Evolutionary conservation across 1,140 invertebrate species (phyloP).

Genomic region (Cyclina sinensis): DNA sequence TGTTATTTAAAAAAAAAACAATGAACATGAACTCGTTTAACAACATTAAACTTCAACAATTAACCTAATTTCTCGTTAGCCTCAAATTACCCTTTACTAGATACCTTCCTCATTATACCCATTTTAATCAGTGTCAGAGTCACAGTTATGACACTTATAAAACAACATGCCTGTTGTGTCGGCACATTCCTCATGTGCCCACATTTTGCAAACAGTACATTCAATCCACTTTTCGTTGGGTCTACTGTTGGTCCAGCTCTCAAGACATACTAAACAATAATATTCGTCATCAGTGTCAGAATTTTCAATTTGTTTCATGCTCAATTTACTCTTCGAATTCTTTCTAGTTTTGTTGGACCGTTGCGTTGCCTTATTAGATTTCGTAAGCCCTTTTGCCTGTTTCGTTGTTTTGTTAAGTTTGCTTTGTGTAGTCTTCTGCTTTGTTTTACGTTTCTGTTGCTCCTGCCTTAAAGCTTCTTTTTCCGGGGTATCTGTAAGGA

Average conservation of each 20-base stretch:
- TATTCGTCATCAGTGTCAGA: slow-evolving; percentile 9
- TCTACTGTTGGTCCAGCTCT: slow-evolving; percentile 8
- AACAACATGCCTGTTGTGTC: background rate
- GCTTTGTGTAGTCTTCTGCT: background rate
- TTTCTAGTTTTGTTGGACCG: background rate
- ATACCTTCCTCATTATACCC: background rate
- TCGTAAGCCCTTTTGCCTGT: background rate
- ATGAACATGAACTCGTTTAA: background rate
- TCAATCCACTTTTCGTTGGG: background rate
- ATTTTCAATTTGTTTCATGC: background rate
- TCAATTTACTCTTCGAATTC: background rate
- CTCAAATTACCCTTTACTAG: background rate
- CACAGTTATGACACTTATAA: slow-evolving; percentile 20
- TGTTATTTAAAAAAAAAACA: too few species aligned
- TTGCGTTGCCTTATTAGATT: background rate
- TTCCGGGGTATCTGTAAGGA: slow-evolving; percentile 4
- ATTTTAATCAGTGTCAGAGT: background rate
- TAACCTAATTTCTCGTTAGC: too few species aligned
- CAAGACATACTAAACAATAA: slow-evolving; percentile 16
- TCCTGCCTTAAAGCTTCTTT: background rate
- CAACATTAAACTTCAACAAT: too few species aligned
- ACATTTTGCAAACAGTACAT: slow-evolving; percentile 19
- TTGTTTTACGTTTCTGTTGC: slow-evolving; percentile 13
- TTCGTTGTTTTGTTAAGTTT: background rate
- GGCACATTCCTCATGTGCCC: slow-evolving; percentile 4